A percentile compares a stretch with the other conserved stretches of the same genome.
Evolutionary conservation across 2,113 vertebrate genomes (phyloP).

Genomic region (Perca fluviatilis): DNA sequence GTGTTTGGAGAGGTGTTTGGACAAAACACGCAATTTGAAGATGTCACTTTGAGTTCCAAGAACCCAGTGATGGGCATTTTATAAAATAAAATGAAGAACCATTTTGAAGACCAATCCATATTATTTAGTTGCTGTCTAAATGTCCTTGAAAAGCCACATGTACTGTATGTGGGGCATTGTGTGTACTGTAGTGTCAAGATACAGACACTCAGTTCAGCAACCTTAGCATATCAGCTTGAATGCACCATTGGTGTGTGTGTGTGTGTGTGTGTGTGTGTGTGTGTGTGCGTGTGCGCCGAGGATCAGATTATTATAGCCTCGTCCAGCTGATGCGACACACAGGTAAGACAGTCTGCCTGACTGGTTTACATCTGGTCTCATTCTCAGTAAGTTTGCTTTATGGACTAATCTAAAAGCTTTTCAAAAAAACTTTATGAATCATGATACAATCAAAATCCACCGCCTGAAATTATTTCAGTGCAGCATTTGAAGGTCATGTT

Average conservation of each 20-base stretch:
- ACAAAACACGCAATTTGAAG: too few species aligned
- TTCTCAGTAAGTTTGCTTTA: neutral
- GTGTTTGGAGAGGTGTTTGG: too few species aligned
- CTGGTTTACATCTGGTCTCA: neutral
- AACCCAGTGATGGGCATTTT: too few species aligned
- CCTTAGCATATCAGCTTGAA: constrained; percentile 14
- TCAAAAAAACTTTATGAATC: neutral
- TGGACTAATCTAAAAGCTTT: neutral
- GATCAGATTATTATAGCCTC: constrained; percentile 41
- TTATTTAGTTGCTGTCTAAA: neutral
- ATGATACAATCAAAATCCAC: neutral
- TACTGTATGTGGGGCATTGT: neutral
- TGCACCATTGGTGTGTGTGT: neutral
- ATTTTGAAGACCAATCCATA: neutral
- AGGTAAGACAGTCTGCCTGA: constrained; percentile 24
- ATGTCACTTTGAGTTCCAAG: too few species aligned
- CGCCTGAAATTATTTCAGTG: neutral
- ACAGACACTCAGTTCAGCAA: constrained; percentile 28
- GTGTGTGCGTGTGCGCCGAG: neutral
- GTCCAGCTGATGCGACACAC: constrained; percentile 23
- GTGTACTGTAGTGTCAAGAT: neutral
- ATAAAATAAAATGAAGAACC: too few species aligned
- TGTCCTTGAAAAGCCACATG: neutral
- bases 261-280: neutral
- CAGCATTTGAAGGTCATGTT: constrained; percentile 18